phyloP scores from a whole-genome alignment of 2,888 invertebrate genomes.

The Napeogenes sylphis region DNA sequence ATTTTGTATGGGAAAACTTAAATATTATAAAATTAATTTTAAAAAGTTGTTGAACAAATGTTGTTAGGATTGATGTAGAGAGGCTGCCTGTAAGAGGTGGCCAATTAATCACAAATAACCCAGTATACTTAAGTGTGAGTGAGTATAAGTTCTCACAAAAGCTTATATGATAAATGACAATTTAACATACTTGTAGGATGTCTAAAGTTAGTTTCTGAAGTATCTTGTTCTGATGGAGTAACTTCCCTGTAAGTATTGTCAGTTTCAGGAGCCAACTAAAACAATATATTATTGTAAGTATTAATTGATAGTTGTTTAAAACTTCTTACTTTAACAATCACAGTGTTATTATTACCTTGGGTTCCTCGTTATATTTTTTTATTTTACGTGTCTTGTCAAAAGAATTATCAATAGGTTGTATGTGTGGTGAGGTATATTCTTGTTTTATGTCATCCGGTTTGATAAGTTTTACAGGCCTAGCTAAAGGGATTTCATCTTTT shows the following conservation, averaged over 20 bases:
- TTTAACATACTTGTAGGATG: conserved; percentile 59
- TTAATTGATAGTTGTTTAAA: background rate
- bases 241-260: conserved; percentile 28
- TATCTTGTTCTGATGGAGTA: conserved; percentile 54
- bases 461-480: conserved; percentile 61
- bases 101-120: too few species aligned
- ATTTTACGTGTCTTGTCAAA: conserved; percentile 71
- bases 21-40: too few species aligned
- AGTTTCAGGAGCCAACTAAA: conserved; percentile 16
- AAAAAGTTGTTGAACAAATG: too few species aligned
- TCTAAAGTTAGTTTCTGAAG: conserved; percentile 60
- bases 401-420: conserved; percentile 60
- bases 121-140: too few species aligned
- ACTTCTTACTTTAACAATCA: background rate
- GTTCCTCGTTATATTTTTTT: conserved; percentile 47
- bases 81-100: too few species aligned
- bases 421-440: conserved; percentile 41
- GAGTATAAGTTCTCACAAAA: background rate
- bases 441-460: conserved; percentile 51
- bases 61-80: too few species aligned
- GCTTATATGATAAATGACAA: background rate
- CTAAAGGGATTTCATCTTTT: conserved; percentile 59
- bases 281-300: conserved; percentile 11
- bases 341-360: conserved; percentile 18
- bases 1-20: too few species aligned